Evolutionary conservation across 2,888 invertebrate species (phyloP), one percentile per base, ranked within the genome.

Genomic region (Drosophila rellima): DNA sequence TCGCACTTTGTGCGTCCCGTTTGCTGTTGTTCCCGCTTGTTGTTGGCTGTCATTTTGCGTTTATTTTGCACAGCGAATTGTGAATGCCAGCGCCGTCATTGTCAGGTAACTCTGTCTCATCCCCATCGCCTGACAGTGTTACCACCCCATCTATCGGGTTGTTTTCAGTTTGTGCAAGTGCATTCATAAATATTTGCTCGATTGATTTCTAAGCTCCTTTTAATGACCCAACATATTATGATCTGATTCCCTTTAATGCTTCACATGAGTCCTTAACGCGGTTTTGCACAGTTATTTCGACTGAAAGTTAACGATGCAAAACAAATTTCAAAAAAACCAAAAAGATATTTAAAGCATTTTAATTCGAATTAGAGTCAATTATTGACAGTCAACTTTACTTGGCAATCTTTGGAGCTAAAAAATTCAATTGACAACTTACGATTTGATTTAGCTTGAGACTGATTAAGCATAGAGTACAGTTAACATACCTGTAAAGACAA

Each of bases 31-130:
- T 54, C 64, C 47, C 51, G 52, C 52, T 50, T 69, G 66, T 54
- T 74, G 75, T 81, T 64, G 50, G 60, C 70, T 81, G 84, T 80
- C 78, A 78, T 74, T 78, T 78, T 70, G 78, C 52, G 74, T 76
- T 72, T 76, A 63, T 80, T 78, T 74, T 78, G 61, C 20, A 33
- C 40, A 65, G 62, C 51, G 47, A 37, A 45, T 68, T 74, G 80
- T 70, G 73, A 87, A 80, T 77, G 80, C 78, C 82, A 69, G 66
- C 63, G 64, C 47, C 60, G 71, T 63, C 78, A 85, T 78, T 76
- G 78, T 74, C 64, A 63, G 68, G 45, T 33, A 33, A 52, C 11
- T 20, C 47, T 29, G 23, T 26, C 52, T 31, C 13, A 2, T 6
- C 23, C 11, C 26, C 13, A 2, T 2, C 23, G 10, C 31, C n/a